Conservation (phyloP, 2,888 invertebrate genomes). For the Cryptus viduatorius region DNA sequence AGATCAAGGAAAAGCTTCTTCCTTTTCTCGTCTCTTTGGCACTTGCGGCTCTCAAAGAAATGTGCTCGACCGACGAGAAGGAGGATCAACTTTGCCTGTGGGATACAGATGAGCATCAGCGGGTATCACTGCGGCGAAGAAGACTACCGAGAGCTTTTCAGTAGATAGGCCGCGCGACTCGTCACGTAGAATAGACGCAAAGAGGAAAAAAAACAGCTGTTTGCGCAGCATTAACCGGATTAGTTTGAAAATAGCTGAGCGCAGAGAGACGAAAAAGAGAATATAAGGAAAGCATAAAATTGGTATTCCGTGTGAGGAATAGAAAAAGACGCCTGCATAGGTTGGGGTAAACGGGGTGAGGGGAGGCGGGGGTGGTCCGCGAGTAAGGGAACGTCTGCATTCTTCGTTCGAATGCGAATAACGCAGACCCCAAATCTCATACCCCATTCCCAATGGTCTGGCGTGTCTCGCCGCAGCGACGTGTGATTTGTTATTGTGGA, state of each 20-base stretch:
- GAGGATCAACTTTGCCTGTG: constrained; percentile 7
- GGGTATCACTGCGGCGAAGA: constrained; percentile 28
- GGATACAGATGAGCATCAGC: constrained; percentile 13
- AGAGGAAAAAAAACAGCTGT: constrained; percentile 45
- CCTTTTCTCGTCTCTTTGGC: neutral
- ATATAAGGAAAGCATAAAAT: constrained; percentile 50
- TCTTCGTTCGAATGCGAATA: constrained; percentile 11
- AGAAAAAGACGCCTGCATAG: no score
- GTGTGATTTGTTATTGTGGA: constrained; percentile 19
- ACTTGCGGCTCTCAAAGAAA: constrained; percentile 39
- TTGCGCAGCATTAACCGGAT: constrained; percentile 65
- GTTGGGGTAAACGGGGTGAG: neutral
- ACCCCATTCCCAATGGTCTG: neutral
- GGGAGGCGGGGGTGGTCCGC: neutral
- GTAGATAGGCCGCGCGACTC: neutral
- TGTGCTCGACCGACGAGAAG: constrained; percentile 3
- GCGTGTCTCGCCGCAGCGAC: constrained; percentile 8
- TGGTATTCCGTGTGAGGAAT: constrained; percentile 55
- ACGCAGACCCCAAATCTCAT: constrained; percentile 1
- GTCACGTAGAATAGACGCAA: neutral
- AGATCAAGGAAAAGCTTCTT: neutral
- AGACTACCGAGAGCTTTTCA: neutral
- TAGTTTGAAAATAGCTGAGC: constrained; percentile 55
- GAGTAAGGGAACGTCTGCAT: constrained; percentile 16
- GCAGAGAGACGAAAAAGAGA: constrained; percentile 12